Evolutionary conservation across 2,797 vertebrate genomes (phyloP), one percentile per base, ranked within the genome.

Genomic region (Pipistrellus nathusii): DNA sequence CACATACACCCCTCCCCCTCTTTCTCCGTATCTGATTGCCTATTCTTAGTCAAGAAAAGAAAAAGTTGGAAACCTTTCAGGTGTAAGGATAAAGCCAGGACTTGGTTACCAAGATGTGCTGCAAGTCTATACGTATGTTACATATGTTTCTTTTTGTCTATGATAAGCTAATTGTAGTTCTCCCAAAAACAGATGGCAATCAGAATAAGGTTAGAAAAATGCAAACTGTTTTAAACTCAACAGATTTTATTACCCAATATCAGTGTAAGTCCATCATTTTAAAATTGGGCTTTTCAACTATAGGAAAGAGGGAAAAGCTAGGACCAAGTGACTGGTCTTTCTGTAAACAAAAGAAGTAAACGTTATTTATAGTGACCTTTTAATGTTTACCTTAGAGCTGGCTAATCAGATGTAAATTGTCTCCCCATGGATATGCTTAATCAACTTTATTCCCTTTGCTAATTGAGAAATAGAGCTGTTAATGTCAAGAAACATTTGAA

Each of bases 391-490:
- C 94, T 98, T 97, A 93, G 71, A 96, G 91, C 88, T 97, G 92
- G 93, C 88, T 96, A 96, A 97, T 97, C 97, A 96, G 93, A 98
- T 96, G 95, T 96, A 97, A 96, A 98, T 93, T 94, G 90, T 97
- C 98, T 97, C 93, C 92, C 95, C 83, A 76, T 64, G 44, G 97
- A 97, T 96, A 98, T 0, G 13, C 94, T 95, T 97, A 97, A 98
- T 98, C 97, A 98, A 97, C 95, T 97, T 97, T 95, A 96, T 97
- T 98, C 98, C 96, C 96, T 62, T 95, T 96, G 96, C 96, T 97
- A 98, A 98, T 97, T 97, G 97, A 97, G 94, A 98, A 98, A 98
- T 85, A 20, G 92, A 98, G 96, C 91, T 97, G 95, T 97, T 98
- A 98, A 96, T 89, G 96, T 97, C 96, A 97, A 95, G 98, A 96